phyloP scores from a whole-genome alignment of 2,113 vertebrate genomes.

The Australoheros scitulus region DNA sequence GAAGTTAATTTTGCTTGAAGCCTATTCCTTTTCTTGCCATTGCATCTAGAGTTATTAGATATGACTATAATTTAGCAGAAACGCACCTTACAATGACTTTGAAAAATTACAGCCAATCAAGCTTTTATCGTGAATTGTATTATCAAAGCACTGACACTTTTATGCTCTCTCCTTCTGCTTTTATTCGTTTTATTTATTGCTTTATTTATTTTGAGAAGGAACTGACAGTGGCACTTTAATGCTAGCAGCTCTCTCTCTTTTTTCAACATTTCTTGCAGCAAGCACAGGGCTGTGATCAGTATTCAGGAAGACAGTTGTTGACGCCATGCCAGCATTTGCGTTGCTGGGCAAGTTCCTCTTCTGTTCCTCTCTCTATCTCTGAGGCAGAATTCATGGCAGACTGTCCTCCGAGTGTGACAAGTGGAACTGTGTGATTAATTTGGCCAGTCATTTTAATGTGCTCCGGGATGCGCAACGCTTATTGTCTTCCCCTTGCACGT shows the following conservation, averaged over 20 bases:
- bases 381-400: slow-evolving; percentile 71
- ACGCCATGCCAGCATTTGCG: slow-evolving; percentile 59
- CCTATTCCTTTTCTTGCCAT: not conserved
- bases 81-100: not conserved
- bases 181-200: slow-evolving; percentile 18
- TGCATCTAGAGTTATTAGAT: not conserved
- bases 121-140: slow-evolving; percentile 4
- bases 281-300: slow-evolving; percentile 63
- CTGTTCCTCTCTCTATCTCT: slow-evolving; percentile 56
- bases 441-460: slow-evolving; percentile 78
- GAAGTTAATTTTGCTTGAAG: not conserved
- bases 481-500: slow-evolving; percentile 72
- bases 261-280: slow-evolving; percentile 40
- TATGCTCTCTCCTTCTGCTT: not conserved
- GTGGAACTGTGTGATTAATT: slow-evolving; percentile 80
- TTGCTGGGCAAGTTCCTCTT: slow-evolving; percentile 59
- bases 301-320: slow-evolving; percentile 67
- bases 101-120: not conserved
- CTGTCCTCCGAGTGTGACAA: slow-evolving; percentile 75
- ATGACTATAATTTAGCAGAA: not conserved
- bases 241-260: slow-evolving; percentile 45
- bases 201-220: slow-evolving; percentile 39
- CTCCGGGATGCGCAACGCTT: slow-evolving; percentile 70
- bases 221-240: slow-evolving; percentile 35
- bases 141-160: not conserved